Percentiles rank a stretch among this genome's conserved stretches.
Evolutionary conservation across 1,140 invertebrate genomes (phyloP).

Genomic region (Drosophila asahinai): DNA sequence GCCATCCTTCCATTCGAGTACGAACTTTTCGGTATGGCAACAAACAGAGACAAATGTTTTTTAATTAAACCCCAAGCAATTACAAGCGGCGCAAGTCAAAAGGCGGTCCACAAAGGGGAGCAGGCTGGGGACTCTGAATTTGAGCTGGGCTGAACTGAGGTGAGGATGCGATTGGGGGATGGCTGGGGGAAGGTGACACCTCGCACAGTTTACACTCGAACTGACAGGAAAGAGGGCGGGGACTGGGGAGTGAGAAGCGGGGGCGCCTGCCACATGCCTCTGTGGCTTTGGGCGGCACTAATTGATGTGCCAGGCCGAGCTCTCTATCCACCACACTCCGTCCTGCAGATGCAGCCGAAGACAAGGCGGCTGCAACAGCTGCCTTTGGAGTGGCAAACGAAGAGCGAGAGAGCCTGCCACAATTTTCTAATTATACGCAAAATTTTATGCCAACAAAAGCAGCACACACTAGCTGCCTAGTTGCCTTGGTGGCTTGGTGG

Average conservation of each 20-base stretch:
- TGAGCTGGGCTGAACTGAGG: slow-evolving; percentile 9
- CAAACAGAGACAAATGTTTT: slow-evolving; percentile 69
- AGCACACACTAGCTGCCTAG: slow-evolving; percentile 29
- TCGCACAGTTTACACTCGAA: slow-evolving; percentile 73
- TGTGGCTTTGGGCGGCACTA: slow-evolving; percentile 78
- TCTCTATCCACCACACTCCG: slow-evolving; percentile 33
- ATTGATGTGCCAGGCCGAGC: slow-evolving; percentile 73
- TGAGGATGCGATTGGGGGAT: slow-evolving; percentile 10
- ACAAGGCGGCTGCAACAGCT: slow-evolving; percentile 56
- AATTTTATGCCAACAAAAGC: slow-evolving; percentile 80
- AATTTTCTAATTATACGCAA: slow-evolving; percentile 84
- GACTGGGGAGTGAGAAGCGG: slow-evolving; percentile 5
- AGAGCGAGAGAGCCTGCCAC: slow-evolving; percentile 58
- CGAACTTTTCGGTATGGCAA: background rate
- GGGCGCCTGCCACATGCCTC: slow-evolving; percentile 41
- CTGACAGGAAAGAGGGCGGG: slow-evolving; percentile 64
- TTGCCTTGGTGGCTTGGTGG: background rate
- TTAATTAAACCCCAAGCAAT: slow-evolving; percentile 82
- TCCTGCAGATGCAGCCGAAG: slow-evolving; percentile 40
- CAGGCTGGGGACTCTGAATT: slow-evolving; percentile 3
- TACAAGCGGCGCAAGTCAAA: slow-evolving; percentile 67
- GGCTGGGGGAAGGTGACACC: slow-evolving; percentile 54
- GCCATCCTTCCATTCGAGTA: background rate
- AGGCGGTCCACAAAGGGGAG: slow-evolving; percentile 53
- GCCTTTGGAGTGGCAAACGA: slow-evolving; percentile 39